These are phyloP conservation scores for Myripristis jacobus DNA, from an alignment of 2,797 vertebrate genomes.

Conservation along the genomic window DNA sequence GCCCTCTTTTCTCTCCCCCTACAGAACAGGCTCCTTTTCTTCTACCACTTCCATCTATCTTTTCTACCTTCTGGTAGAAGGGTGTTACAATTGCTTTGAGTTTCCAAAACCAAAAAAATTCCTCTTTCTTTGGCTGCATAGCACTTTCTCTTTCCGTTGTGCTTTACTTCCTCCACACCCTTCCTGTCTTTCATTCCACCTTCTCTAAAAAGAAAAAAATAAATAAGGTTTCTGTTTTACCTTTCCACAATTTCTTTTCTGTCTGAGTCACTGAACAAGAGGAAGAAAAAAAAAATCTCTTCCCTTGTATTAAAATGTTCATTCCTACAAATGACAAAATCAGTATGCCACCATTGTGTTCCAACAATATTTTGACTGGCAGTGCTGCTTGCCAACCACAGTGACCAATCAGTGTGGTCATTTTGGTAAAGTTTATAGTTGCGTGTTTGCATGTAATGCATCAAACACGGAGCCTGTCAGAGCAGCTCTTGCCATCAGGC, in stretches of 20 bases:
- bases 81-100: slow-evolving; percentile 46
- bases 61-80: slow-evolving; percentile 6
- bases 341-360: slow-evolving; percentile 35
- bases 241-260: slow-evolving; percentile 45
- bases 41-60: not conserved
- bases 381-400: slow-evolving; percentile 42
- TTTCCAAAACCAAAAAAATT: slow-evolving; percentile 52
- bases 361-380: slow-evolving; percentile 60
- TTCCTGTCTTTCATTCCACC: slow-evolving; percentile 49
- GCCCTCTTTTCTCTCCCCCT: not conserved
- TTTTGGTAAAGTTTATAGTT: slow-evolving; percentile 51
- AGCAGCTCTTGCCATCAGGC: not conserved
- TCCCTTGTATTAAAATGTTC: slow-evolving; percentile 66
- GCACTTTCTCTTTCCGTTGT: slow-evolving; percentile 34
- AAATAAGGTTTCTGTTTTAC: slow-evolving; percentile 17
- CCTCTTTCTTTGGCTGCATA: slow-evolving; percentile 28
- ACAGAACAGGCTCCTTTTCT: slow-evolving; percentile 51
- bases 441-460: slow-evolving; percentile 51
- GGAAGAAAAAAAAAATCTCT: slow-evolving; percentile 21
- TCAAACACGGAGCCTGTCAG: slow-evolving; percentile 26
- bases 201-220: slow-evolving; percentile 39
- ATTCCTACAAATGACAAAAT: slow-evolving; percentile 62
- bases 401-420: slow-evolving; percentile 9
- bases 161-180: slow-evolving; percentile 30
- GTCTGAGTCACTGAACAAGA: slow-evolving; percentile 36